phyloP scores from a whole-genome alignment of 2,888 invertebrate genomes.

The Drosophila anceps region DNA sequence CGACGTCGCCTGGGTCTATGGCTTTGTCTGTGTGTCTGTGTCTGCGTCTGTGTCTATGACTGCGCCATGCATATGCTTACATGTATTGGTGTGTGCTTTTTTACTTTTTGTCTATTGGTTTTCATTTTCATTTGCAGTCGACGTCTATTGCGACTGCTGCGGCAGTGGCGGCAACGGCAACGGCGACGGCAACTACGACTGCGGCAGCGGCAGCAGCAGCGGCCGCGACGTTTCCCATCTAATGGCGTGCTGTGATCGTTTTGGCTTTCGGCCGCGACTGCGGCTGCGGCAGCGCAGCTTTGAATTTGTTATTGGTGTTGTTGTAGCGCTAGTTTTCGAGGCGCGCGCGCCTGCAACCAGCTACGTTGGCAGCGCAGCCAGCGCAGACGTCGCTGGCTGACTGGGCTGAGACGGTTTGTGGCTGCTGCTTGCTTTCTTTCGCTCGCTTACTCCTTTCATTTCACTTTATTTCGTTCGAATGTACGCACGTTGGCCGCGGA shows the following conservation, averaged over 20 bases:
- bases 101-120: conserved; percentile 77
- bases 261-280: conserved; percentile 41
- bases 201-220: conserved; percentile 15
- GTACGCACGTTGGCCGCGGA: conserved; percentile 85
- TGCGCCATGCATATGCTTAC: conserved; percentile 40
- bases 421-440: conserved; percentile 85
- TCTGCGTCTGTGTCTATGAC: conserved; percentile 34
- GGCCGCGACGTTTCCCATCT: conserved; percentile 32
- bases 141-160: conserved; percentile 30
- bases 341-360: conserved; percentile 52
- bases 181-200: conserved; percentile 11
- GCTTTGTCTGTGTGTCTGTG: conserved; percentile 21
- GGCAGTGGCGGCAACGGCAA: conserved; percentile 23
- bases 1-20: conserved; percentile 52
- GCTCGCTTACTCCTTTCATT: conserved; percentile 85
- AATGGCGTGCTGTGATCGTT: conserved; percentile 52
- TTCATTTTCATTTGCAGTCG: conserved; percentile 79
- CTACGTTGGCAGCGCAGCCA: conserved; percentile 44
- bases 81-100: conserved; percentile 42
- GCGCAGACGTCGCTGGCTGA: conserved; percentile 56
- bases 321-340: conserved; percentile 52
- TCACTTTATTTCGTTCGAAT: conserved; percentile 86
- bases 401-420: conserved; percentile 68
- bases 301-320: conserved; percentile 49
- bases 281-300: conserved; percentile 41